A percentile compares a stretch with the other conserved stretches of the same genome.
These are phyloP conservation scores for Recurvirostra avosetta DNA, from an alignment of 2,113 vertebrate genomes.

Conservation along the genomic window DNA sequence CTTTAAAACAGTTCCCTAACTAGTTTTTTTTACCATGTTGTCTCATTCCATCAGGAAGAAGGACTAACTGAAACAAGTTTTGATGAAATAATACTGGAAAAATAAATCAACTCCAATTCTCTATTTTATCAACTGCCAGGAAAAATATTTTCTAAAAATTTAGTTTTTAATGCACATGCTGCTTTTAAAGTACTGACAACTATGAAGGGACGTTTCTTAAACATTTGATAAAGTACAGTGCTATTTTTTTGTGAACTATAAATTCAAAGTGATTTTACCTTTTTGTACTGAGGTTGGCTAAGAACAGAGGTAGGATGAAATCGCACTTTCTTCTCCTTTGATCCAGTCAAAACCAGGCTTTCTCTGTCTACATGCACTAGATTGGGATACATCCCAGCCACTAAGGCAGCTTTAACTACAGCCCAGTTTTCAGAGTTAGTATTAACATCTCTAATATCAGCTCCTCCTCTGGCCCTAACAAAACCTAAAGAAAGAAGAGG, in stretches of 20 bases:
- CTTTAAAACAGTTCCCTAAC: not conserved
- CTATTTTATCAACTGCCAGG: not conserved
- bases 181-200: not conserved
- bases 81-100: not conserved
- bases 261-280: conserved; percentile 74
- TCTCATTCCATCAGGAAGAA: not conserved
- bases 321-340: conserved; percentile 86
- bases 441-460: conserved; percentile 91
- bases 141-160: not conserved
- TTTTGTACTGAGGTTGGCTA: conserved; percentile 82
- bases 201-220: not conserved
- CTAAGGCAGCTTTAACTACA: conserved; percentile 91
- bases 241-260: not conserved
- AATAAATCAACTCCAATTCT: not conserved
- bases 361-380: conserved; percentile 83
- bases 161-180: not conserved
- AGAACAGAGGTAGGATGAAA: conserved; percentile 91
- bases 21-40: not conserved
- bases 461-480: conserved; percentile 85
- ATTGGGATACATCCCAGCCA: conserved; percentile 94
- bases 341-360: conserved; percentile 71
- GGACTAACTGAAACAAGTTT: not conserved
- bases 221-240: not conserved
- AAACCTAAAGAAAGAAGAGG: conserved; percentile 78
- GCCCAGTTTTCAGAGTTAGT: conserved; percentile 96